Base-by-base conservation (phyloP, 1,140 invertebrate species). In the Drosophila auraria region DNA sequence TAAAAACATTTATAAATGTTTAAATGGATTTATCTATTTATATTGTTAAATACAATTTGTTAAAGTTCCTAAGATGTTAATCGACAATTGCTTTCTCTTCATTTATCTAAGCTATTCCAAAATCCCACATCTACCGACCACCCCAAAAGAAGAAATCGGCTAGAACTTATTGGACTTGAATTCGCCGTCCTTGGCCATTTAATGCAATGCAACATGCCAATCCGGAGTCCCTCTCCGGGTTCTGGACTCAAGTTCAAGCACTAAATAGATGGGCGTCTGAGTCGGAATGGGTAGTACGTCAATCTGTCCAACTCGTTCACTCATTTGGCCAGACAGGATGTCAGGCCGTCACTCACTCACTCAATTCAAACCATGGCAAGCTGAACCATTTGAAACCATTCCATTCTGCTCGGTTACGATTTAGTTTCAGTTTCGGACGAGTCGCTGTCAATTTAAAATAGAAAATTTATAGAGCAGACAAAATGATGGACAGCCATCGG, bases 391-490 rank as follows among this genome's bases (percentile, higher is more conserved):
- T 11, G 63, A 69, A 69, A 44, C 50, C 63, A 69, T 69, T 71
- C 68, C 68, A 70, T 72, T 86, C 68, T 73, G 73, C 74, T 74
- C 80, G 68, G 73, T 90, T 89, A 80, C 82, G 84, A 82, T 80
- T 90, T 89, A 90, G 84, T 89, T 89, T 90, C 86, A 89, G 86
- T 82, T 84, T 89, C 71, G 86, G 86, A 90, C 81, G 87, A 91
- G 87, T 77, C 83, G 83, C 87, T 91, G 87, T 91, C 87, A 91
- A 91, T 91, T 91, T 91, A 91, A 91, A 91, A 91, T 91, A 91
- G 87, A 91, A 91, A 91, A 90, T 90, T 90, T 90, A 91, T 90
- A 90, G 86, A 90, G 86, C 82, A 90, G 86, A 90, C 86, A 90
- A 90, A 91, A 90, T 90, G 86, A 90, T 90, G 87, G 86, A 90